Evolutionary conservation across 2,888 invertebrate species (phyloP).

Genomic region (Conops quadrifasciatus): DNA sequence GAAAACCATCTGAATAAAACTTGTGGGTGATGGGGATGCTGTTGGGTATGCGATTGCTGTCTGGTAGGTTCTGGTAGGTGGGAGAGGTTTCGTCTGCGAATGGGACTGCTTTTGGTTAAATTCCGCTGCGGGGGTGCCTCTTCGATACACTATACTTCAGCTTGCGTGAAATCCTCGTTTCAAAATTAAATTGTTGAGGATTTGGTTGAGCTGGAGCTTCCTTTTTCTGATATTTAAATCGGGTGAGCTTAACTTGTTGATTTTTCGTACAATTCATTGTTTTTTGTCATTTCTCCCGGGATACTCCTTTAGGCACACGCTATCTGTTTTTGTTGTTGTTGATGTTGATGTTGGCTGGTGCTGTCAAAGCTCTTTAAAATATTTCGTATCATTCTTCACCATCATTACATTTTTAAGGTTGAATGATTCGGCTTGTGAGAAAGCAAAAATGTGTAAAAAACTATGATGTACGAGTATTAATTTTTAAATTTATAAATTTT

Average conservation of each 20-base stretch:
- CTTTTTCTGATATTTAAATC: conserved; percentile 52
- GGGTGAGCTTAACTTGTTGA: conserved; percentile 46
- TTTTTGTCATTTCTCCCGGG: conserved; percentile 18
- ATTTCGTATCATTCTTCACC: too few relatives aligned
- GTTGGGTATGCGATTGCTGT: background rate
- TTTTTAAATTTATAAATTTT: too few relatives aligned
- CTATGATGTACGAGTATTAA: too few relatives aligned
- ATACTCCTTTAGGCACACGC: background rate
- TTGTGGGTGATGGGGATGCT: background rate
- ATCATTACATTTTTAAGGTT: too few relatives aligned
- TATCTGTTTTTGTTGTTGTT: conserved; percentile 28
- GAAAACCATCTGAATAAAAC: background rate
- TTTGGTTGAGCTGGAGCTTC: conserved; percentile 32
- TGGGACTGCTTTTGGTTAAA: conserved; percentile 7
- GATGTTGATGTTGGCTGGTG: background rate
- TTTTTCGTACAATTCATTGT: conserved; percentile 42
- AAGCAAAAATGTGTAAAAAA: too few relatives aligned
- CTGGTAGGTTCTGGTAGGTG: background rate
- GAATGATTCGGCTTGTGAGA: too few relatives aligned
- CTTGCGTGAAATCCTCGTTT: conserved; percentile 45
- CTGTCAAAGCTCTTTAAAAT: too few relatives aligned
- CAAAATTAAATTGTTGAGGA: conserved; percentile 47
- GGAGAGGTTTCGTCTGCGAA: conserved; percentile 1
- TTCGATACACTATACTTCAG: conserved; percentile 43
- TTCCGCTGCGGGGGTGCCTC: background rate